phyloP scores from a whole-genome alignment of 2,113 vertebrate species.

The Oreotrochilus melanogaster region DNA sequence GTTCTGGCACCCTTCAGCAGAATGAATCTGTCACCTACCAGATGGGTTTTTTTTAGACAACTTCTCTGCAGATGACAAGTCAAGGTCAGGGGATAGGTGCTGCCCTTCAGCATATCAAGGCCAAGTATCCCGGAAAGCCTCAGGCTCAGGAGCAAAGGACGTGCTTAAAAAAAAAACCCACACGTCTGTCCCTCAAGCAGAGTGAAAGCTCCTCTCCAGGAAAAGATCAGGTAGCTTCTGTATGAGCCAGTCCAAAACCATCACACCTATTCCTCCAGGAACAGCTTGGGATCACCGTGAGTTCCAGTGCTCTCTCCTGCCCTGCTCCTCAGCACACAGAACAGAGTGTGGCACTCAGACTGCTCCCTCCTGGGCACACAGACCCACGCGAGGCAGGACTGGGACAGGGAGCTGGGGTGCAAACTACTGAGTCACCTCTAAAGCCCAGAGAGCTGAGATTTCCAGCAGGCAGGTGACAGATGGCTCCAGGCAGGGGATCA shows the following conservation, averaged over 20 bases:
- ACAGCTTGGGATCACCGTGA: not conserved
- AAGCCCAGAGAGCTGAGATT: not conserved
- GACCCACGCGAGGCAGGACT: not conserved
- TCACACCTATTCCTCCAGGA: not conserved
- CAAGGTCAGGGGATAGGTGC: not conserved
- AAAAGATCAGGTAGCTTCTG: not conserved
- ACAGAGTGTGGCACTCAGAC: not conserved
- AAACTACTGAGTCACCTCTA: not conserved
- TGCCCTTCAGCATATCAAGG: not conserved
- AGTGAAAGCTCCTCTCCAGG: not conserved
- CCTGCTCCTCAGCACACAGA: not conserved
- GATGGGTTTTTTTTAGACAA: not conserved
- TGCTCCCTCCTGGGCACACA: not conserved
- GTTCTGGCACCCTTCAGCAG: not conserved
- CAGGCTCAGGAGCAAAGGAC: not conserved
- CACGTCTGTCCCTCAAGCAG: not conserved
- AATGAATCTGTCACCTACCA: not conserved
- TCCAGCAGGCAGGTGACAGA: constrained; percentile 23
- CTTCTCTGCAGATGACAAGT: not conserved
- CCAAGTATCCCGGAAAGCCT: not conserved
- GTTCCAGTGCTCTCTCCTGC: not conserved
- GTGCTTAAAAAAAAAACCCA: not conserved
- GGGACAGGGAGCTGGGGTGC: not conserved
- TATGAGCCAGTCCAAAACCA: not conserved
- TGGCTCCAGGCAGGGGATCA: constrained; percentile 39